phyloP scores from a whole-genome alignment of 2,888 invertebrate genomes.

The Prosopocoilus inquinatus region DNA sequence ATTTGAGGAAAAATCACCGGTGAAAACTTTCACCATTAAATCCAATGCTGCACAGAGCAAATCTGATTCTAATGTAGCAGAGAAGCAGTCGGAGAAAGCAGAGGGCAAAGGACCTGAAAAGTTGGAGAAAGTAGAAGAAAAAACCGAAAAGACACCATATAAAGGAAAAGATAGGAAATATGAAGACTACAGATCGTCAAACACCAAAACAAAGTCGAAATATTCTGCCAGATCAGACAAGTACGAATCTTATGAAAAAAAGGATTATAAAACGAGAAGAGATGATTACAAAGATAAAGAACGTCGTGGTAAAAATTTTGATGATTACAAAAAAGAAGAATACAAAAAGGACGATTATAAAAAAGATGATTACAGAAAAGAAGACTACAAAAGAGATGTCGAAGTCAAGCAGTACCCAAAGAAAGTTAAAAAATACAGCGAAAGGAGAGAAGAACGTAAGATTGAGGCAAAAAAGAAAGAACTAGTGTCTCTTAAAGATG shows the following conservation, averaged over 20 bases:
- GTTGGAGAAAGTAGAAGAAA: conserved; percentile 30
- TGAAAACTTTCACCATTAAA: conserved; percentile 25
- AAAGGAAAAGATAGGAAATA: conserved; percentile 39
- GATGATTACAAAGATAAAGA: conserved; percentile 31
- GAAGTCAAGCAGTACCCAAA: conserved; percentile 24
- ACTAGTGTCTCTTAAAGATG: conserved; percentile 22
- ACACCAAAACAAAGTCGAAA: conserved; percentile 36
- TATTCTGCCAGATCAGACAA: conserved; percentile 38
- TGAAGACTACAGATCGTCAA: conserved; percentile 38
- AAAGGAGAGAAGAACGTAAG: conserved; percentile 48
- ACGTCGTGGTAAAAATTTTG: conserved; percentile 34
- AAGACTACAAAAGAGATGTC: conserved; percentile 1
- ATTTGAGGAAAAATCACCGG: conserved; percentile 40
- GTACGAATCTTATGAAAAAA: conserved; percentile 23
- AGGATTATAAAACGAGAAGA: conserved; percentile 29
- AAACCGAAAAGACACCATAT: conserved; percentile 16
- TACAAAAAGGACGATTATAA: conserved; percentile 12
- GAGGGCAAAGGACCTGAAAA: conserved; percentile 30
- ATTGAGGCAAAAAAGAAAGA: conserved; percentile 42
- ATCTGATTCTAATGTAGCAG: conserved; percentile 27
- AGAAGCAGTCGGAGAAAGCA: conserved; percentile 26
- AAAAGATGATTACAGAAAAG: conserved; percentile 1
- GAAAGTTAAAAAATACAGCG: conserved; percentile 49
- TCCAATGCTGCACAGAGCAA: conserved; percentile 13
- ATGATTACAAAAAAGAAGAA: conserved; percentile 34